Base-by-base conservation (phyloP, 2,797 vertebrate species). In the Leptatherina wallacei region DNA sequence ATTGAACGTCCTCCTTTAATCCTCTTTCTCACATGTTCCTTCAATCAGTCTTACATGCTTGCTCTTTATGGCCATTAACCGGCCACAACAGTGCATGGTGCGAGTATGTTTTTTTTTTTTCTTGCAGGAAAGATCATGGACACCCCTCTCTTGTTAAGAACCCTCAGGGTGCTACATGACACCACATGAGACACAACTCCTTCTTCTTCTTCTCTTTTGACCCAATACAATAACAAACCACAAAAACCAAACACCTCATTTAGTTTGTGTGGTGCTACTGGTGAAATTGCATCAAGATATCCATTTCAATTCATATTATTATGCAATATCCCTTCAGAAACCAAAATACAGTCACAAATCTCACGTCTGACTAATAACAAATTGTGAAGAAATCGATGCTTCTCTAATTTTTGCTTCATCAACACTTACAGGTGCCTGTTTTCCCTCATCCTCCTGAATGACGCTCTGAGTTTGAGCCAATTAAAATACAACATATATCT, bases 111-210 rank as follows among this genome's bases (percentile, higher is more conserved):
- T 27, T 27, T 27, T 35, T 61, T 40, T 54, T 36, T 13, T 33
- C 30, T 47, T n/a, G 24, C 54, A 61, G n/a, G 24, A 51, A 47
- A 22, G 22, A 64, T 54, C 33, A 73, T 2, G 9, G 71, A 24
- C 60, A 35, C 57, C 60, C 29, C 51, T 36, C 42, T 65, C 58
- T 29, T 24, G 63, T 77, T 69, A 12, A 35, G 75, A 61, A 75
- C 61, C 75, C 75, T 62, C 64, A 68, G 51, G 77, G 54, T 74
- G 81, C 74, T 38, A 82, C 63, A 62, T 65, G 70, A 84, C 75
- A 68, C 72, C 65, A 57, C 65, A 71, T 1, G 1, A 18, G 42
- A 38, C 49, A 61, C 68, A 38, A 42, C 24, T 71, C 49, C 67
- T 35, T 35, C 3, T 40, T 54, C 57, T 56, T 67, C 55, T 69